Evolutionary conservation across 92 coral and sea anemone species (phyloP), one percentile per base, ranked within the genome.

Genomic region (Porites cylindrica): DNA sequence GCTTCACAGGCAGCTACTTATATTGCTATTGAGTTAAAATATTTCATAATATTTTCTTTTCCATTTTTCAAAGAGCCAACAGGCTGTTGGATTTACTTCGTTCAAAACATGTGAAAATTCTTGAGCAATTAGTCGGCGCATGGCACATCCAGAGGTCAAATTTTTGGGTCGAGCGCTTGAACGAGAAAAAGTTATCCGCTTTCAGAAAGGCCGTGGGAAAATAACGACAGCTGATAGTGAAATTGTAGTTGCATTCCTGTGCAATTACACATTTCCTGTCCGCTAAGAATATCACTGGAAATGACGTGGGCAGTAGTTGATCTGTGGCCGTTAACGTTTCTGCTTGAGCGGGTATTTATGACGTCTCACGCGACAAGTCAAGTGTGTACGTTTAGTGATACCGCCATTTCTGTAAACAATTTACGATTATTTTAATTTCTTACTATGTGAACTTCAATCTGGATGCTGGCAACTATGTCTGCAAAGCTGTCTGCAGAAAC

Each of bases 201-300:
- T 68, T 69, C 51, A 50, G 1, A 17, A 52, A 68, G 66, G 51
- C 76, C 89, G 89, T 85, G 89, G 89, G 89, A 85, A 85, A 85
- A 77, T 51, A 74, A 53, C 81, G 72, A 66, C n/a, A 63, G 72
- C 67, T 82, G 56, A 66, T 66, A 56, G n/a, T 66, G 77, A 75
- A 64, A 51, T 53, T 51, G 75, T 82, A 38, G 21, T 11, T 20
- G 62, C 82, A 85, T 85, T 85, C 89, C 89, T 16, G 6, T 47
- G 63, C 58, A 54, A 67, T 85, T 67, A 85, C 83, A 23, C 23
- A 85, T 85, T 85, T 85, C 89, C 89, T 83, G 89, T 85, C 77
- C 64, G 77, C 89, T 52, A 69, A 76, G 83, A 85, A 85, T 85
- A 85, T 70, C 83, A 7, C 47, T 1, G 3, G 4, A 63, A 5